Evolutionary conservation across 2,888 invertebrate genomes (phyloP).

Genomic region (Rotaria sp.): DNA sequence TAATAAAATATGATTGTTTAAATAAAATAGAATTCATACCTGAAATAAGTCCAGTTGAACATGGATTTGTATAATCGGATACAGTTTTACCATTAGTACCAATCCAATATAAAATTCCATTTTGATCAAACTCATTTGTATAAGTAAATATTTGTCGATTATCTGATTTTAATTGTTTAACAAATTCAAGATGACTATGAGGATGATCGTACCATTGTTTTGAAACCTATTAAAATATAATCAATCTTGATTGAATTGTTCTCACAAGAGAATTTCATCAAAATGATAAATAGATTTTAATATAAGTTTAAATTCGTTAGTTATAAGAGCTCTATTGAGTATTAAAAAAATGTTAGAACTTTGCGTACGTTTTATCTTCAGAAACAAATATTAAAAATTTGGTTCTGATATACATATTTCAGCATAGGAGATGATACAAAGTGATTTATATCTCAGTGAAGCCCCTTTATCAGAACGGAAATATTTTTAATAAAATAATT

Average conservation of each 20-base stretch:
- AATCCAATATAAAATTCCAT: constrained; percentile 90
- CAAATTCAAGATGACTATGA: constrained; percentile 74
- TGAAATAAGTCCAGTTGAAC: constrained; percentile 72
- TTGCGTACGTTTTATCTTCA: too few relatives aligned
- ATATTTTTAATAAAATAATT: too few relatives aligned
- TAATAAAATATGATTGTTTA: not conserved
- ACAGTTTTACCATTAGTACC: constrained; percentile 66
- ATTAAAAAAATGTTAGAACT: too few relatives aligned
- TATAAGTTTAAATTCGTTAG: too few relatives aligned
- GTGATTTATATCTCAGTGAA: too few relatives aligned
- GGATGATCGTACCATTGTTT: constrained; percentile 96
- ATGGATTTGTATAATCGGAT: constrained; percentile 59
- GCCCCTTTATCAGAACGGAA: too few relatives aligned
- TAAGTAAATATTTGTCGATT: constrained; percentile 62
- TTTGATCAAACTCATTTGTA: constrained; percentile 87
- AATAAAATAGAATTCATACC: not conserved
- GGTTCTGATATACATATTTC: too few relatives aligned
- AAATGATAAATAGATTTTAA: too few relatives aligned
- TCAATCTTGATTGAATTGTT: not conserved
- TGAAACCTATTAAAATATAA: constrained; percentile 51
- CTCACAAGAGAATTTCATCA: too few relatives aligned
- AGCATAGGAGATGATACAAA: too few relatives aligned
- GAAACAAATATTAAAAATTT: too few relatives aligned
- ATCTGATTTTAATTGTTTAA: constrained; percentile 70
- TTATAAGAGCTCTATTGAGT: too few relatives aligned